Base-by-base conservation (phyloP, 2,113 vertebrate species). In the Dicaeum eximium region DNA sequence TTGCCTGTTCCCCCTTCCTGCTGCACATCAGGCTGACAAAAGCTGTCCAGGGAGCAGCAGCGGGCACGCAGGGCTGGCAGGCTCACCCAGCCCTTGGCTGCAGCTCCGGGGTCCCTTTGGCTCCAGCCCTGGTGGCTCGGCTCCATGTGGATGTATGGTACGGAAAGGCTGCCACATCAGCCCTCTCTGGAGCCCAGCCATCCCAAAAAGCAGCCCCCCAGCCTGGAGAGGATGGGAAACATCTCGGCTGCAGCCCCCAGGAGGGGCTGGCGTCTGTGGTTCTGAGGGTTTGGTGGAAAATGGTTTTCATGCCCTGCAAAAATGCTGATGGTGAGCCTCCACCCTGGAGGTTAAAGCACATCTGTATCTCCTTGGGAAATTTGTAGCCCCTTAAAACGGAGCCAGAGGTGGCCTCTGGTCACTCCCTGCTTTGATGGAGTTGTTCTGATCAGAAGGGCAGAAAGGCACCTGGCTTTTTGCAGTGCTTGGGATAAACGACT, bases 21-120 rank as follows among this genome's bases (percentile, higher is more conserved):
- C 67, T 65, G 54, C 57, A 3, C 8, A 10, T 38, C 48, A 22
- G 45, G 28, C 47, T 37, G 77, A 54, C 58, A 64, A 22, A 69
- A 60, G 38, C 57, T 51, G 35, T 60, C 0, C 4, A 21, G 51
- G 62, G 38, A 62, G 66, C 71, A n/a, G 61, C 0, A 7, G 35
- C 9, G 35, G 73, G 57, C 61, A 40, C 0, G 1, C 27, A 15
- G 58, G 42, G 5, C 42, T 47, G 57, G 21, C 81, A 60, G 25
- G 24, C 66, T 71, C 62, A 2, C 33, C 51, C 0, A 0, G 35
- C 58, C 2, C n/a, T 47, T 18, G 45, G 28, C 17, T 30, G 10
- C 7, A 7, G 23, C 45, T 44, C 56, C 0, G 0, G 48, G n/a
- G 12, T 89, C 7, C 72, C 15, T 50, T 15, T 19, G 27, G n/a